Percentiles rank a stretch among this genome's conserved stretches.
These are phyloP conservation scores for Sebastes iracundus DNA, from an alignment of 2,797 vertebrate species.

Conservation along the genomic window DNA sequence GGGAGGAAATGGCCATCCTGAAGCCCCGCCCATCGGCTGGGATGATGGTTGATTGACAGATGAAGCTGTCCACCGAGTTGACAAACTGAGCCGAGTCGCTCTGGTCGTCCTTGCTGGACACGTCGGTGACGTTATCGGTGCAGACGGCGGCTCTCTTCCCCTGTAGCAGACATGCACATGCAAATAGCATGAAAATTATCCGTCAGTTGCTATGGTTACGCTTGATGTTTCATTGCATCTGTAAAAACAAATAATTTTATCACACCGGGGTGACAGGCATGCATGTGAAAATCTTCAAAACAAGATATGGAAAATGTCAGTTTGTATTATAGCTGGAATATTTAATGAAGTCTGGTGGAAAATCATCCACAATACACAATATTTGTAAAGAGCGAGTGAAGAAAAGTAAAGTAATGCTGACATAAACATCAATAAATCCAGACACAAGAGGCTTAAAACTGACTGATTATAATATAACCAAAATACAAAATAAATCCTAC, in stretches of 20 bases:
- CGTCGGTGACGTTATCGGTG: slow-evolving; percentile 94
- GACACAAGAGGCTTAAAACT: not conserved
- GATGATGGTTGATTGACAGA: slow-evolving; percentile 97
- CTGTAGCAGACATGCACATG: slow-evolving; percentile 66
- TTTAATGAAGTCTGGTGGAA: not conserved
- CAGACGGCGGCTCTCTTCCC: slow-evolving; percentile 88
- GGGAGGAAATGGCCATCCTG: slow-evolving; percentile 91
- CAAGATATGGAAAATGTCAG: not conserved
- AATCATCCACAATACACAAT: not conserved
- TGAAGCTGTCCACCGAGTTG: slow-evolving; percentile 90
- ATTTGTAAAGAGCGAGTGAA: not conserved
- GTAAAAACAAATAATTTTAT: not conserved
- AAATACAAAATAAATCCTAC: not conserved
- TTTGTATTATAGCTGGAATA: not conserved
- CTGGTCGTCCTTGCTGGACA: slow-evolving; percentile 88
- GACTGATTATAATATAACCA: not conserved
- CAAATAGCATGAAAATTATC: not conserved
- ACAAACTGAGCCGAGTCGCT: slow-evolving; percentile 85
- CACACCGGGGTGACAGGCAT: not conserved
- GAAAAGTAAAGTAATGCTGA: not conserved
- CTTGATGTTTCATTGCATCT: not conserved
- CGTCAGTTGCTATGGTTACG: slow-evolving; percentile 20
- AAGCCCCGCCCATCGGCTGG: slow-evolving; percentile 95
- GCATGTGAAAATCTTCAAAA: not conserved
- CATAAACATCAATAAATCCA: not conserved